Evolutionary conservation across 2,797 vertebrate species (phyloP).

Genomic region (Eospalax fontanierii): DNA sequence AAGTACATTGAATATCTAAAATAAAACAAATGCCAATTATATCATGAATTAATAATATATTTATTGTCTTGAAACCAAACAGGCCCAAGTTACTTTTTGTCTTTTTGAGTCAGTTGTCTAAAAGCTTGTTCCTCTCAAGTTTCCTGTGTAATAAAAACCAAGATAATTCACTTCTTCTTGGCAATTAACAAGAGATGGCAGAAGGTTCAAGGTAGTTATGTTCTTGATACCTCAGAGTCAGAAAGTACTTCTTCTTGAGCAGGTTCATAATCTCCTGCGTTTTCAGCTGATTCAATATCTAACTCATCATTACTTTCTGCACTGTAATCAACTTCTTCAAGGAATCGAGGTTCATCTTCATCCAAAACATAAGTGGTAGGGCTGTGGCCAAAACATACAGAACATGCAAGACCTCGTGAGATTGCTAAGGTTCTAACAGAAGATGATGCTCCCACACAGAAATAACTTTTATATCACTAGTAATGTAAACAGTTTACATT

Average conservation of each 20-base stretch:
- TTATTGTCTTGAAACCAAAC: constrained; percentile 88
- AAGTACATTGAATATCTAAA: constrained; percentile 87
- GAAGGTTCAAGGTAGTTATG: constrained; percentile 87
- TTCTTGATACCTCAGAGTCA: constrained; percentile 93
- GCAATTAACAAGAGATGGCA: constrained; percentile 76
- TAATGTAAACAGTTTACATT: background rate
- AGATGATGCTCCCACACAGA: background rate
- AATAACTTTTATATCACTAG: background rate
- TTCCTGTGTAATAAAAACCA: constrained; percentile 77
- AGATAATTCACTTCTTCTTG: constrained; percentile 82
- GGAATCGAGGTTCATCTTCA: constrained; percentile 97
- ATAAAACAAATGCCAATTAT: constrained; percentile 87
- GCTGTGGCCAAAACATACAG: constrained; percentile 88
- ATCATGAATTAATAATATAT: constrained; percentile 87
- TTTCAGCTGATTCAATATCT: constrained; percentile 92
- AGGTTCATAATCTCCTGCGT: constrained; percentile 90
- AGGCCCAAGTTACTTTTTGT: constrained; percentile 76
- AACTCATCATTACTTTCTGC: constrained; percentile 97
- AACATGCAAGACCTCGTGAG: constrained; percentile 79
- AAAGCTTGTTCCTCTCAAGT: constrained; percentile 74
- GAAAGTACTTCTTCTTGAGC: constrained; percentile 92
- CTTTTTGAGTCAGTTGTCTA: constrained; percentile 85
- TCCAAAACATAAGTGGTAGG: constrained; percentile 96
- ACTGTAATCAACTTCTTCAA: constrained; percentile 99
- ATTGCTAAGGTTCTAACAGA: constrained; percentile 13